phyloP scores from a whole-genome alignment of 2,888 invertebrate genomes.

The Ichneumon xanthorius region DNA sequence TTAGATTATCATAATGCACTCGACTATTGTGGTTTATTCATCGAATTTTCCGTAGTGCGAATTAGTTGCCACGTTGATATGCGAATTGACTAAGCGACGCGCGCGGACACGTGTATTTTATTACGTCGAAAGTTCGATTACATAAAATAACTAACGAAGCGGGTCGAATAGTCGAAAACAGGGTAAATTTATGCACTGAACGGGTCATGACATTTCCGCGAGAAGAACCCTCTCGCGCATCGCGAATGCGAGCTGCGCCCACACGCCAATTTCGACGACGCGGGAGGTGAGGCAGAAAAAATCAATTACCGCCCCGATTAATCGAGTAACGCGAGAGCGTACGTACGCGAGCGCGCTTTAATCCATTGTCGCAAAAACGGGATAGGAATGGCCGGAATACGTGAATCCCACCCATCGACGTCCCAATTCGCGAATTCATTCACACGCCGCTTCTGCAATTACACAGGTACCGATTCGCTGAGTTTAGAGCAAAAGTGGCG shows the following conservation, averaged over 20 bases:
- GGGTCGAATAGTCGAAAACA: background rate
- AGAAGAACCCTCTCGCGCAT: background rate
- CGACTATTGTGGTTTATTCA: background rate
- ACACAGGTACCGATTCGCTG: conserved; percentile 29
- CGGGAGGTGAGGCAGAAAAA: conserved; percentile 20
- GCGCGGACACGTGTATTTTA: background rate
- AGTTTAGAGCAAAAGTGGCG: conserved; percentile 37
- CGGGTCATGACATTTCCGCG: conserved; percentile 17
- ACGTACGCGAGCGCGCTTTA: background rate
- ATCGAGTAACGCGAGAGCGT: conserved; percentile 50
- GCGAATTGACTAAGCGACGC: background rate
- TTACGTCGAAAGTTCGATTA: conserved; percentile 1
- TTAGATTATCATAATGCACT: background rate
- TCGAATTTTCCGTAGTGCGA: background rate
- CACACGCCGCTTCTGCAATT: conserved; percentile 35
- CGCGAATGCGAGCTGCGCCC: conserved; percentile 7
- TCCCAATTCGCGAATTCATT: conserved; percentile 54
- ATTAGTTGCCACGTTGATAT: background rate
- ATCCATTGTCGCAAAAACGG: conserved; percentile 43
- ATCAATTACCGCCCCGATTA: conserved; percentile 60
- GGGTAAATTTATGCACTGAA: conserved; percentile 12
- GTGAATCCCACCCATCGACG: conserved; percentile 33
- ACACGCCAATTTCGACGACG: conserved; percentile 7
- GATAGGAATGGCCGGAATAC: conserved; percentile 23
- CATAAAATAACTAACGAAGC: conserved; percentile 6